A percentile compares a stretch with the other conserved stretches of the same genome.
phyloP scores from a whole-genome alignment of 2,113 vertebrate species.

The Chloroceryle aenea region DNA sequence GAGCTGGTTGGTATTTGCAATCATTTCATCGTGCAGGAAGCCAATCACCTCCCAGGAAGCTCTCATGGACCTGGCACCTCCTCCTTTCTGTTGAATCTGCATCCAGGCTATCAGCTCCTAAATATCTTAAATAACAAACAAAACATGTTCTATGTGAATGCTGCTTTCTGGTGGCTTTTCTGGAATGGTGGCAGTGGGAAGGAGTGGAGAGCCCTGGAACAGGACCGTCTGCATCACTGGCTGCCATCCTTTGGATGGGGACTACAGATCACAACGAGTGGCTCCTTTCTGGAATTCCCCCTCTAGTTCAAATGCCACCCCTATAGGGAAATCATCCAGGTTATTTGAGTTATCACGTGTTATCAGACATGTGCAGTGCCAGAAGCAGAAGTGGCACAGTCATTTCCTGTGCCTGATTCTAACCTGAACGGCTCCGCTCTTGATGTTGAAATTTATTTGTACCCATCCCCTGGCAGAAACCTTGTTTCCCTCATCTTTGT shows the following conservation, averaged over 20 bases:
- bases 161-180: background rate
- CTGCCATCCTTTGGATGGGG: background rate
- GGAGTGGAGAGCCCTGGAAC: rapidly evolving
- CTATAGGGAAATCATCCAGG: background rate
- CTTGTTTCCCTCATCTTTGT: background rate
- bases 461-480: background rate
- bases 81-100: background rate
- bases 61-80: background rate
- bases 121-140: too few relatives aligned
- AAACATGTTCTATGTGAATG: background rate
- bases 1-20: background rate
- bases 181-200: background rate
- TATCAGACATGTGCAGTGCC: rapidly evolving
- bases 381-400: background rate
- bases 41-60: background rate
- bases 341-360: background rate
- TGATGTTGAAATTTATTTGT: background rate
- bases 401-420: background rate
- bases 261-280: rapidly evolving
- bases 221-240: background rate
- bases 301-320: rapidly evolving
- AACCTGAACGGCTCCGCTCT: background rate
- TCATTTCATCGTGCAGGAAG: background rate
- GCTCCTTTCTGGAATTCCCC: background rate
- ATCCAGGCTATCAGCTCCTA: background rate